phyloP scores from a whole-genome alignment of 2,113 vertebrate species.

The Dromaius novaehollandiae region DNA sequence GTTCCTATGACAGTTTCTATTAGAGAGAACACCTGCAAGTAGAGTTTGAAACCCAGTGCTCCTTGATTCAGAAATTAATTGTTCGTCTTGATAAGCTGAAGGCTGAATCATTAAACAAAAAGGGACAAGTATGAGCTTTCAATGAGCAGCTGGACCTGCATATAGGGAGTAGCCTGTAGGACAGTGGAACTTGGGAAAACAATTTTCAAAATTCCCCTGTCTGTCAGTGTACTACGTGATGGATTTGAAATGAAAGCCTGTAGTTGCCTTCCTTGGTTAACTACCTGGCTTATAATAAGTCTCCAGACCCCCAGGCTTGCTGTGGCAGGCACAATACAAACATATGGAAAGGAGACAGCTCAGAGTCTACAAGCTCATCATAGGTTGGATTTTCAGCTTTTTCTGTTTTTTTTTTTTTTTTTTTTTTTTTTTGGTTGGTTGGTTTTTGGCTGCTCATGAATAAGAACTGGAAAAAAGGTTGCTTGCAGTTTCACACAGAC shows the following conservation, averaged over 20 bases:
- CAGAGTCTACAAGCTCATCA: background rate
- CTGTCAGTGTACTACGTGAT: background rate
- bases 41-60: background rate
- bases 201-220: background rate
- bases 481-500: background rate
- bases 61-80: background rate
- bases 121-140: background rate
- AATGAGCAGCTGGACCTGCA: background rate
- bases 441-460: background rate
- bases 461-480: background rate
- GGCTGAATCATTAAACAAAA: background rate
- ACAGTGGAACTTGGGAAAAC: background rate
- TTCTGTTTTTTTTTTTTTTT: background rate
- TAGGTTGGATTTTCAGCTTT: background rate
- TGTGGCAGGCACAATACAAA: background rate
- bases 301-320: background rate
- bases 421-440: background rate
- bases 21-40: conserved; percentile 38
- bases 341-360: background rate
- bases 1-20: conserved; percentile 71
- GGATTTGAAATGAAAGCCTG: background rate
- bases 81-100: background rate
- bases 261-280: background rate
- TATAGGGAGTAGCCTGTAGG: background rate
- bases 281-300: background rate